phyloP scores from a whole-genome alignment of 2,797 vertebrate species.

The Antennarius maculatus region DNA sequence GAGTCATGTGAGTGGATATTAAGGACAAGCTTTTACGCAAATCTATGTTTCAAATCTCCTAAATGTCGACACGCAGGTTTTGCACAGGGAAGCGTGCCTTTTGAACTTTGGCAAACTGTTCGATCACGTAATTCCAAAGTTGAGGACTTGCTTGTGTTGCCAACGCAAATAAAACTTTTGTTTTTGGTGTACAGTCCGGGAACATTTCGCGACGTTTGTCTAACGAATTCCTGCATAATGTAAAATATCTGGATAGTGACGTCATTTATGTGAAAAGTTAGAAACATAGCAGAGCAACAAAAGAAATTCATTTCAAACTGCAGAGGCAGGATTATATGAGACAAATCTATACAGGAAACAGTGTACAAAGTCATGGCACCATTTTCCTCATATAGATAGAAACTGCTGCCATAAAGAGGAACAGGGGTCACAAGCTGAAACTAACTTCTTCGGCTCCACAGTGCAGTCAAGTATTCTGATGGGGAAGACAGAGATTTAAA shows the following conservation, averaged over 20 bases:
- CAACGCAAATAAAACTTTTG: neutral
- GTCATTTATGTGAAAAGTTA: too few species aligned
- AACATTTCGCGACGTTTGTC: too few species aligned
- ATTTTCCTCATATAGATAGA: neutral
- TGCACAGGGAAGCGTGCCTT: neutral
- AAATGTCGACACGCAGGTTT: slow-evolving; percentile 24
- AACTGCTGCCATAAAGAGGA: slow-evolving; percentile 25
- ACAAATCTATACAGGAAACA: neutral
- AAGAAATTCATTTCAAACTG: too few species aligned
- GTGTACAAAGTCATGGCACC: neutral
- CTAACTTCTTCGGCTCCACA: neutral
- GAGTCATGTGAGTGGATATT: neutral
- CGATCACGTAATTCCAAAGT: neutral
- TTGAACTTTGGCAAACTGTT: neutral
- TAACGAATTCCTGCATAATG: too few species aligned
- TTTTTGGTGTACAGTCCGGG: too few species aligned
- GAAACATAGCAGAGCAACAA: too few species aligned
- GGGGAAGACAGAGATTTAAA: neutral
- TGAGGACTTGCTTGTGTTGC: neutral
- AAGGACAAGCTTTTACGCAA: too few species aligned
- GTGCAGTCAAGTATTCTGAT: neutral
- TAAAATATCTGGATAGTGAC: too few species aligned
- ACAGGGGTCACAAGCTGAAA: slow-evolving; percentile 22
- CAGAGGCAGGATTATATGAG: too few species aligned
- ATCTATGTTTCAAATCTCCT: neutral